Percentiles rank a stretch among this genome's conserved stretches.
Conservation (phyloP, 2,113 vertebrate genomes). For the Equus przewalskii region DNA sequence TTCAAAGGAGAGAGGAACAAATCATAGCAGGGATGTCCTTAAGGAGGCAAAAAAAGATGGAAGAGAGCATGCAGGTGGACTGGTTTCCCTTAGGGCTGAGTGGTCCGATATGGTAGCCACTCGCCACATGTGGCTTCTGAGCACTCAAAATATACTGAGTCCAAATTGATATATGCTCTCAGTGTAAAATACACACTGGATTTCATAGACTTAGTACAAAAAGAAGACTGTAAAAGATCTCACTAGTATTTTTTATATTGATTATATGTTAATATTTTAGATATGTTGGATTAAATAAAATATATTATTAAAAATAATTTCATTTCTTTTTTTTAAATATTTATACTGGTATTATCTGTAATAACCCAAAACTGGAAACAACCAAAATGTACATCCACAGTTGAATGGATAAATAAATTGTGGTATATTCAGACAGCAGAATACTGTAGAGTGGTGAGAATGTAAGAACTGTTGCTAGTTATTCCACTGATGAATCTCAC, state of each 20-base stretch:
- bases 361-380: neutral
- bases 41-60: too few relatives aligned
- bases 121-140: too few relatives aligned
- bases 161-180: neutral
- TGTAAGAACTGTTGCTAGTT: neutral
- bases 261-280: neutral
- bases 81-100: too few relatives aligned
- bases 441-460: neutral
- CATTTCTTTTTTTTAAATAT: too few relatives aligned
- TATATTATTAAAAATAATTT: neutral
- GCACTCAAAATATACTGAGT: neutral
- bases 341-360: neutral
- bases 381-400: neutral
- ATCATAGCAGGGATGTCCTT: too few relatives aligned
- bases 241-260: too few relatives aligned
- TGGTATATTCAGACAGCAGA: neutral
- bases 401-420: neutral
- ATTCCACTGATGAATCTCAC: neutral
- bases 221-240: too few relatives aligned
- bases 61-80: too few relatives aligned
- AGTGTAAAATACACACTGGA: neutral
- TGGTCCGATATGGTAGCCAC: neutral
- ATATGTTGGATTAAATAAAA: neutral
- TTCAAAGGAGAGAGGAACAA: neutral
- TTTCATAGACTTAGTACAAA: neutral